phyloP scores from a whole-genome alignment of 2,113 vertebrate genomes.

The Ictidomys tridecemlineatus region DNA sequence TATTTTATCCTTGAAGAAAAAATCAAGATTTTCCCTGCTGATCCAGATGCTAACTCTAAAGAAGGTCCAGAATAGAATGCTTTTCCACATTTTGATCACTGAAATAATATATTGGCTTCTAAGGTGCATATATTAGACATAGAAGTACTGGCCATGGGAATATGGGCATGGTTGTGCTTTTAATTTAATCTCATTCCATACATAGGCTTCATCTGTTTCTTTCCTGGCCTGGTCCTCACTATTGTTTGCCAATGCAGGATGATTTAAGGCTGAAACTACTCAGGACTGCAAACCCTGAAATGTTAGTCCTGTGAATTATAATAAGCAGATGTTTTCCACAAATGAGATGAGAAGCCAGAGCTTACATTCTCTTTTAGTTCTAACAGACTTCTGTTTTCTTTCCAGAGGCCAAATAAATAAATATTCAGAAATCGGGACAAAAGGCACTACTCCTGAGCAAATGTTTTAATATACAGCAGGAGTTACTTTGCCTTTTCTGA shows the following conservation, averaged over 20 bases:
- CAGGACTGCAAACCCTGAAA: conserved; percentile 78
- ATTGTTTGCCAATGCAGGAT: conserved; percentile 80
- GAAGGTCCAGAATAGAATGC: neutral
- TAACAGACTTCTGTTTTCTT: conserved; percentile 73
- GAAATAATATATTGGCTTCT: conserved; percentile 25
- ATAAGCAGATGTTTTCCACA: conserved; percentile 85
- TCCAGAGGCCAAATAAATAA: conserved; percentile 83
- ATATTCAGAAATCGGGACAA: conserved; percentile 69
- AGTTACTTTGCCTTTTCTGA: conserved; percentile 38
- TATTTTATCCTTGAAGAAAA: neutral
- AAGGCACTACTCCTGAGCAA: neutral
- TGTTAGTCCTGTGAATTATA: conserved; percentile 72
- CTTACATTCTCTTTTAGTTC: conserved; percentile 61
- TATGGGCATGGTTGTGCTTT: neutral
- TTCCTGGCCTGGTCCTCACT: conserved; percentile 59
- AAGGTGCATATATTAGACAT: conserved; percentile 37
- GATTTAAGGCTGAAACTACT: conserved; percentile 81
- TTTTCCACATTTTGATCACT: neutral
- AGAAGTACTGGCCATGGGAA: neutral
- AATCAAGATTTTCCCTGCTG: neutral
- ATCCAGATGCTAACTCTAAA: neutral
- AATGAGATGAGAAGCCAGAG: conserved; percentile 63
- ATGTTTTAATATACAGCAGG: conserved; percentile 41
- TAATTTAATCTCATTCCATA: conserved; percentile 1
- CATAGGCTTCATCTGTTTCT: conserved; percentile 39